Base-by-base conservation (phyloP, 2,113 vertebrate genomes). In the Halcyon senegalensis region DNA sequence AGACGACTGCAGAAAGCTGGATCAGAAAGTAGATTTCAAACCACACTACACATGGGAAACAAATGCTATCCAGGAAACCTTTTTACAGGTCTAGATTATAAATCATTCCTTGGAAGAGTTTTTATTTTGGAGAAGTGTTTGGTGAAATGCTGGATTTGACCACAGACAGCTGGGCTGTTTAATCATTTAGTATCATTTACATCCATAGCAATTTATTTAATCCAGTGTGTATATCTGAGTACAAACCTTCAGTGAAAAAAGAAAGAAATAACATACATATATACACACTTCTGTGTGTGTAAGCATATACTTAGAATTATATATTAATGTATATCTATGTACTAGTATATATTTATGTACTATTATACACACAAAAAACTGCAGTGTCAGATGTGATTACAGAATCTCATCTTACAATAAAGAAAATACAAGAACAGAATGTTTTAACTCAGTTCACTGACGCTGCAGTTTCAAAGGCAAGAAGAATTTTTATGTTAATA, bases 21-120 rank as follows among this genome's bases (percentile, higher is more conserved):
- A 94, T 48, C 80, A 87, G 86, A 95, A 87, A 84, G 48, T 12
- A 90, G 58, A 87, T 90, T 90, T 94, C 79, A 94, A 94, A 95
- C 77, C 13, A 25, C 64, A 87, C 92, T 96, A 90, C 86, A 81
- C 69, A 73, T 53, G 53, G 69, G 94, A 87, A 90, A 89, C 30
- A 84, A 86, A 94, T 73, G 78, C 73, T 95, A 39, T 92, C 60
- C 90, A 96, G 85, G 93, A 94, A 95, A 81, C 13, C 35, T 60
- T 89, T 93, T 84, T 79, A 68, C 51, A 75, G 73, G 51, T 92
- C 83, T 84, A 90, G 92, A 94, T 90, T 78, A 63, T 78, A 94
- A 96, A 94, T 89, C 27, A 79, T 78, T 89, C 64, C 53, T 75
- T 72, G 77, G 62, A 94, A 93, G 35, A 80, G 51, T 51, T 93